Base-by-base conservation (phyloP, 2,113 vertebrate genomes). In the Zosterops hypoxanthus region DNA sequence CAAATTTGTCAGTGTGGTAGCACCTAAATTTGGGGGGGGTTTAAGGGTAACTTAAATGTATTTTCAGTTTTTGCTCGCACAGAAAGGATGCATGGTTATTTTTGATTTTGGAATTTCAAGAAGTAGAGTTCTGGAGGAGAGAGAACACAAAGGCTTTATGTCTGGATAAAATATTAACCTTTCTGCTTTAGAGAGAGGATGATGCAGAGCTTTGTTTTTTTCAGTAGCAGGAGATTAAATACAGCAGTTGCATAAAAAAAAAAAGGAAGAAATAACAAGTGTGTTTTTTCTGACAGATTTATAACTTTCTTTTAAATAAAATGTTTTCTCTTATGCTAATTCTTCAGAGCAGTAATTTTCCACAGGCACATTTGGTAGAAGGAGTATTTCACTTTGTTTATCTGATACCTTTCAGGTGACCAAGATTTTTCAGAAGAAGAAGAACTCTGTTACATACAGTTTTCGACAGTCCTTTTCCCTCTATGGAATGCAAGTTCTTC, bases 401-500 rank as follows among this genome's bases (percentile, higher is more conserved):
- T 85, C 57, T 88, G 87, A 76, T 76, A 26, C 36, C 79, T 94
- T 96, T 55, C 83, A 99, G 99, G 99, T 99, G 82, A 99, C 99
- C 71, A 99, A 99, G 97, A 99, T 99, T 88, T 99, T 99, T 97
- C 99, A 99, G 93, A 99, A 99, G 98, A 99, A 99, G 98, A 99
- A 99, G 97, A 99, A 99, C 96, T 99, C 99, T 0, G 99, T 99
- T 86, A 99, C 99, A 0, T 99, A 99, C 98, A 99, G 99, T 97
- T 99, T 99, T 92, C 98, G 99, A 21, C 99, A 99, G 98, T 99
- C 99, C 7, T 99, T 99, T 97, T 99, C 99, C 26, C 98, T 99
- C 49, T 99, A 98, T 18, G 99, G 99, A 95, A 99, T 99, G 99
- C 99, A 99, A 97, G 99, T 99, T 87, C 97, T 99, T 82, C 98